phyloP scores from a whole-genome alignment of 2,888 invertebrate genomes.

The Parapristionchus giblindavisi region DNA sequence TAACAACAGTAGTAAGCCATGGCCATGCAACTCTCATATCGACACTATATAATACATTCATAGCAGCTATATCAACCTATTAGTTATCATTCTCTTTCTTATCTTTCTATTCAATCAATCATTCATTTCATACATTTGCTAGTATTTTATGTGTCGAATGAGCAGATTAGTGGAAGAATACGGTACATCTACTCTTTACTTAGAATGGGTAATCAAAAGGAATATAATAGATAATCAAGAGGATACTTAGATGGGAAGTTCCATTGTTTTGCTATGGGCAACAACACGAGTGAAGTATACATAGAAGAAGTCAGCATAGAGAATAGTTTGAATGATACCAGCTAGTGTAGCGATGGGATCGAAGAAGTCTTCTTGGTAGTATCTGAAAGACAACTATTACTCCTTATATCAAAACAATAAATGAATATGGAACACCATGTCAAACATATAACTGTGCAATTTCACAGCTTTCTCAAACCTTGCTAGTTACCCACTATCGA shows the following conservation, averaged over 20 bases:
- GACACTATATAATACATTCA: too few species aligned
- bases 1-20: too few species aligned
- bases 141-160: too few species aligned
- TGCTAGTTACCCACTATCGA: not conserved
- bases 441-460: not conserved
- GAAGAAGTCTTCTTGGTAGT: conserved; percentile 89
- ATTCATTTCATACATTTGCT: too few species aligned
- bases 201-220: conserved; percentile 12
- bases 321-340: conserved; percentile 84
- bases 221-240: not conserved
- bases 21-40: too few species aligned
- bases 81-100: too few species aligned
- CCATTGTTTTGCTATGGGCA: conserved; percentile 31
- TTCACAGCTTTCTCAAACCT: not conserved
- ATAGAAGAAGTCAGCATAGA: conserved; percentile 99
- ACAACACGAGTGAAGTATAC: conserved; percentile 93
- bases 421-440: too few species aligned
- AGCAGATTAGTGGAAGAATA: too few species aligned
- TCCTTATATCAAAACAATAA: too few species aligned
- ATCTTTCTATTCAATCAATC: too few species aligned
- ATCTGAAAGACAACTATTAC: conserved; percentile 70
- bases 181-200: not conserved
- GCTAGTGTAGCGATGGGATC: conserved; percentile 96
- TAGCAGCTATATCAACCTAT: too few species aligned
- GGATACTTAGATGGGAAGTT: conserved; percentile 38